Evolutionary conservation across 2,888 invertebrate genomes (phyloP), one percentile per base, ranked within the genome.

Genomic region (Antheraea assamensis): DNA sequence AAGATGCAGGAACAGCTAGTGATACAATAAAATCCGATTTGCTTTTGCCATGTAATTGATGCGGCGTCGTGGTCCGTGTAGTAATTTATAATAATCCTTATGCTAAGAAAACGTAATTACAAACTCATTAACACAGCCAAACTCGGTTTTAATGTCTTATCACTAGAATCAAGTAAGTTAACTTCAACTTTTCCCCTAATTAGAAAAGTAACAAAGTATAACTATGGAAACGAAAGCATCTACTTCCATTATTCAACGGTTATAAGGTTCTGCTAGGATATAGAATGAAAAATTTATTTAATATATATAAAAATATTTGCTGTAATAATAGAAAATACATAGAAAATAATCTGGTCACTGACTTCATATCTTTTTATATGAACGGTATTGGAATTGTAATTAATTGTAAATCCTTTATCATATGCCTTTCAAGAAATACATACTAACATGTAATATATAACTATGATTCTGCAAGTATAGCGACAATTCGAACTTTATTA

Each of bases 181-280:
- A 85, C 87, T 83, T 80, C 85, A 89, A 92, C 87, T 90, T 92
- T 92, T 90, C 85, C 92, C 88, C 91, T 93, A 93, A 93, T 93
- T 92, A 93, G 88, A 91, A 90, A 93, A 93, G 91, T 93, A 94
- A 93, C 89, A 92, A 92, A 91, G 88, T 66, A 27, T 27, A 27
- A 27, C 27, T 27, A 27, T 24, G 4, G 19, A 19, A 49, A 19
- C 19, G 49, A 49, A 49, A 19, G 19, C 49, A 49, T 49, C 49
- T 49, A 49, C 19, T 49, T 49, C 19, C 19, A 19, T 49, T 42
- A 42, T 42, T 42, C 42, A 42, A 42, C 2, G 42, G 42, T 13
- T 42, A 13, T 42, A 42, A 42, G 42, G 0, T 42, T 42, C 42
- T 13, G 0, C 49, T 49, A 49, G 19, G 19, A 49, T 49, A 49